phyloP scores from a whole-genome alignment of 2,888 invertebrate genomes.

The Hesperia comma region DNA sequence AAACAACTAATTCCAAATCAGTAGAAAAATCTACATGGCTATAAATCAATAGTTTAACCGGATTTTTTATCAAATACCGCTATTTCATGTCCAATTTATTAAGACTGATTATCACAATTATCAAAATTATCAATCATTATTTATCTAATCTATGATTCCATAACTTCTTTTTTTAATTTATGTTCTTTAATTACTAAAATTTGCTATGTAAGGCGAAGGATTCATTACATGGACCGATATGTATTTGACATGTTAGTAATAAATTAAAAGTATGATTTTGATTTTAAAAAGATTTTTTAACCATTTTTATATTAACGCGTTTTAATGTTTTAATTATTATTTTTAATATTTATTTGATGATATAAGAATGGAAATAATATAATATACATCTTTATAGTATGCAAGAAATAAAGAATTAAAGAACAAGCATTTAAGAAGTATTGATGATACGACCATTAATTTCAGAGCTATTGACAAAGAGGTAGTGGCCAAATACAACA shows the following conservation, averaged over 20 bases:
- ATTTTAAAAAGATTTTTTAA: no score
- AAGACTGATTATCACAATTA: neutral
- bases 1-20: no score
- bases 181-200: neutral
- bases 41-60: neutral
- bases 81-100: neutral
- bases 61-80: neutral
- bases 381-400: no score
- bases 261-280: no score
- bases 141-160: neutral
- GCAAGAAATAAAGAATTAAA: no score
- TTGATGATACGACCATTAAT: constrained; percentile 6
- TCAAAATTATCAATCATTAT: neutral
- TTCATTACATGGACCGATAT: neutral
- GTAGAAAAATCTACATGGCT: no score
- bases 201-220: neutral
- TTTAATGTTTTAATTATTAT: no score
- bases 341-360: no score
- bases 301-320: no score
- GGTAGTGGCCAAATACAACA: constrained; percentile 57
- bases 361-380: no score
- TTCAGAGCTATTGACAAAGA: constrained; percentile 82
- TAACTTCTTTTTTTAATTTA: neutral
- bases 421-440: no score
- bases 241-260: neutral